These are phyloP conservation scores for Ellobium chinense DNA, from an alignment of 2,888 invertebrate genomes.

Conservation along the genomic window DNA sequence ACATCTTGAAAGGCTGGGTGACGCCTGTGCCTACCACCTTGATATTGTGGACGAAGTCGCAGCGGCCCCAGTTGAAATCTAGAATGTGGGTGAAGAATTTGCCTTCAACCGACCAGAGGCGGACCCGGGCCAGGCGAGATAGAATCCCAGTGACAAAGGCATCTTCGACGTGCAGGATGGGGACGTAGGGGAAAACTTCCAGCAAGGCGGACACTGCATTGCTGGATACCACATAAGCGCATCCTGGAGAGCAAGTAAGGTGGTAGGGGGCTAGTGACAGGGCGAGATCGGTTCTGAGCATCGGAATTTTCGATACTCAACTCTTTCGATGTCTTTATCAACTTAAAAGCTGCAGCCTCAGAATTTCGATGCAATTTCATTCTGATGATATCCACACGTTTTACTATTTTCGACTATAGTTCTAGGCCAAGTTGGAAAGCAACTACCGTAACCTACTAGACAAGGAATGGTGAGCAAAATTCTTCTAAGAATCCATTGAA, in stretches of 20 bases:
- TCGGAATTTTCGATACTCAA: background rate
- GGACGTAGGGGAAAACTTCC: slow-evolving; percentile 14
- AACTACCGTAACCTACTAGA: too few relatives aligned
- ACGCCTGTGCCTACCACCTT: slow-evolving; percentile 20
- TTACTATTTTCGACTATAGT: too few relatives aligned
- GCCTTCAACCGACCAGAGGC: background rate
- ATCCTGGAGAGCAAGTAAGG: slow-evolving; percentile 14
- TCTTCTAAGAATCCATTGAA: too few relatives aligned
- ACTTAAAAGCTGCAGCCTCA: too few relatives aligned
- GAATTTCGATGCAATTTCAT: too few relatives aligned
- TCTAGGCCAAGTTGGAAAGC: too few relatives aligned
- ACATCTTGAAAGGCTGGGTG: background rate
- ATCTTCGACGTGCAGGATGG: slow-evolving; percentile 24
- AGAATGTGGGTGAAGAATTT: slow-evolving; percentile 18
- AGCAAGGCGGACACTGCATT: slow-evolving; percentile 12
- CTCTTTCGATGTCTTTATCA: background rate
- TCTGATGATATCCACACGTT: too few relatives aligned
- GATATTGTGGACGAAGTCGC: slow-evolving; percentile 5
- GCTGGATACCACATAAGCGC: slow-evolving; percentile 22
- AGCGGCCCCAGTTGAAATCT: slow-evolving; percentile 17
- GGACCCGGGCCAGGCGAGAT: background rate
- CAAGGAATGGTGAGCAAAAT: too few relatives aligned
- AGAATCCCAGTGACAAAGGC: slow-evolving; percentile 25
- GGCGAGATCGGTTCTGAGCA: too few relatives aligned
- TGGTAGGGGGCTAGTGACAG: background rate